Conservation (phyloP, 2,888 invertebrate genomes). For the Philereme vetulata region DNA sequence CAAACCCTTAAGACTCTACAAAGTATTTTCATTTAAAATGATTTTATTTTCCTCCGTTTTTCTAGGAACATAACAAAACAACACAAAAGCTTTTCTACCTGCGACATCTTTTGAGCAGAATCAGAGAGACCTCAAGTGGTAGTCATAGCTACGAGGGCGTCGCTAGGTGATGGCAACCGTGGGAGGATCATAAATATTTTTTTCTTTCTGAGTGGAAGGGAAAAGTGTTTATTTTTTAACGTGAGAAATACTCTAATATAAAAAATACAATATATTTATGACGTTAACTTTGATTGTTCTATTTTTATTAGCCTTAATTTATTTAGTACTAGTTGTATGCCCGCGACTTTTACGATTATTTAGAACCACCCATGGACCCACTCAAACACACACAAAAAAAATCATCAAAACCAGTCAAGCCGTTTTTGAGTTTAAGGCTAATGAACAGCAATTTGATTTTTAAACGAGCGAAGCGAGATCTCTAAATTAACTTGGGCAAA, state of each 20-base stretch:
- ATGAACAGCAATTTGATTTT: too few relatives aligned
- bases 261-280: too few relatives aligned
- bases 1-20: background rate
- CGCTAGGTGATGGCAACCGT: constrained; percentile 60
- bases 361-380: too few relatives aligned
- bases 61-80: constrained; percentile 15
- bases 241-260: background rate
- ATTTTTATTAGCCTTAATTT: too few relatives aligned
- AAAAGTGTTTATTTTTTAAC: constrained; percentile 12
- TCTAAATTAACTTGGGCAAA: too few relatives aligned
- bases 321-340: too few relatives aligned
- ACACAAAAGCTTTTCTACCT: constrained; percentile 45
- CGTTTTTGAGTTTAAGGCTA: too few relatives aligned
- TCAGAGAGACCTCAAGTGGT: constrained; percentile 67
- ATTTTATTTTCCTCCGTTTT: constrained; percentile 6
- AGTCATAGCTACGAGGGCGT: constrained; percentile 69
- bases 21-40: background rate
- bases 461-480: too few relatives aligned
- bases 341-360: too few relatives aligned
- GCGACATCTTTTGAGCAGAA: constrained; percentile 43
- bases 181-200: constrained; percentile 29
- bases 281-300: too few relatives aligned
- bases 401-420: too few relatives aligned
- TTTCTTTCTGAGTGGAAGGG: constrained; percentile 6
- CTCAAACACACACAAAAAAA: too few relatives aligned